phyloP scores from a whole-genome alignment of 2,113 vertebrate genomes.

The Podiceps cristatus region DNA sequence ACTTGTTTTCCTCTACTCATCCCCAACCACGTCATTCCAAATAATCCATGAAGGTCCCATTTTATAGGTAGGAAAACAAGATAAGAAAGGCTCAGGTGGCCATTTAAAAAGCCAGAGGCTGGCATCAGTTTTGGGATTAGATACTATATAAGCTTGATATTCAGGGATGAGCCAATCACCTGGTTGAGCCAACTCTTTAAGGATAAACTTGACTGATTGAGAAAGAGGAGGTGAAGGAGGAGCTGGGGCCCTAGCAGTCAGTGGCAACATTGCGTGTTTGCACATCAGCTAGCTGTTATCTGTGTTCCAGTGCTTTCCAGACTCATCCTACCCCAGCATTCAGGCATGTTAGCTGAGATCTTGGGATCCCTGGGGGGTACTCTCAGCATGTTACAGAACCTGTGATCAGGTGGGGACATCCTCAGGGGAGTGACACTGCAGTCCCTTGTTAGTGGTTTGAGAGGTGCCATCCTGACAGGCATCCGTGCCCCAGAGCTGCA shows the following conservation, averaged over 20 bases:
- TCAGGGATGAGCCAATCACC: not conserved
- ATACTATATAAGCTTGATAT: not conserved
- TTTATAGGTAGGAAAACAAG: not conserved
- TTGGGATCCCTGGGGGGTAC: not conserved
- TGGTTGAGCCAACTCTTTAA: not conserved
- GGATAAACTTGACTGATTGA: not conserved
- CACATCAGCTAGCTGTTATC: not conserved
- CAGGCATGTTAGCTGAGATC: not conserved
- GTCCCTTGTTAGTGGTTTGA: not conserved
- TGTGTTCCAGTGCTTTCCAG: not conserved
- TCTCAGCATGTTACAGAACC: not conserved
- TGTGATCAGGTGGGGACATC: not conserved
- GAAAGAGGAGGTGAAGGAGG: not conserved
- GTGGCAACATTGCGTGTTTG: not conserved
- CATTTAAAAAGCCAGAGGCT: not conserved
- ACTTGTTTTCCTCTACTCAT: not conserved
- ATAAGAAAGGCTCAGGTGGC: not conserved
- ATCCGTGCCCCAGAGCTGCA: not conserved
- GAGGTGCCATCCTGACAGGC: not conserved
- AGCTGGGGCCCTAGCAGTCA: not conserved
- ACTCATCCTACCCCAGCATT: not conserved
- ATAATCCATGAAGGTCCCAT: not conserved
- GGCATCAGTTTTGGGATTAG: not conserved
- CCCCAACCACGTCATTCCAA: not conserved
- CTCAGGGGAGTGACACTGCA: accelerated